A percentile compares a stretch with the other conserved stretches of the same genome.
These are phyloP conservation scores for Willowsia nigromaculata DNA, from an alignment of 2,888 invertebrate genomes.

Conservation along the genomic window DNA sequence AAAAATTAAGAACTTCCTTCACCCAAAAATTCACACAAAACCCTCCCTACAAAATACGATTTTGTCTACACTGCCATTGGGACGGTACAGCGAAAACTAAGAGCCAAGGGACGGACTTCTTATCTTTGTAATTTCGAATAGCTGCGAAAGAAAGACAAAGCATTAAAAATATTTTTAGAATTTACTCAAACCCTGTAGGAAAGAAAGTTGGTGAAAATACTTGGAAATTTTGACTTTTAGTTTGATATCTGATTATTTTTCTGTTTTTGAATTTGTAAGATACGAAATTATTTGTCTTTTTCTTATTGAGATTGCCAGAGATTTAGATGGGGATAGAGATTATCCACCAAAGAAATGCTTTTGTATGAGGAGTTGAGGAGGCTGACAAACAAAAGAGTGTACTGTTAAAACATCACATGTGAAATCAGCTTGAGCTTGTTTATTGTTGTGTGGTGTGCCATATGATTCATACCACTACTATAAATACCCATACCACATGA, in stretches of 20 bases:
- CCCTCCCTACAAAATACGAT: not conserved
- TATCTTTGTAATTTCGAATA: no score
- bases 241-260: not conserved
- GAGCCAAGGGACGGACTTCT: no score
- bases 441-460: not conserved
- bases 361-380: not conserved
- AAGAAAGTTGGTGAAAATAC: no score
- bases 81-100: no score
- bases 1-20: not conserved
- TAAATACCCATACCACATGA: not conserved
- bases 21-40: not conserved
- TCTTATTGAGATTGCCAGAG: no score
- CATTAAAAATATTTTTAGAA: no score
- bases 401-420: not conserved
- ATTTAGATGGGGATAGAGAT: no score
- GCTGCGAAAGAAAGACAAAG: no score
- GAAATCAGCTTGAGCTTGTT: slow-evolving; percentile 19
- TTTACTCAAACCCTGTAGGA: no score
- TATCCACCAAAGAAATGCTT: no score
- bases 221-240: not conserved
- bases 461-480: not conserved
- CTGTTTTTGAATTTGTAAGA: not conserved
- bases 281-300: no score
- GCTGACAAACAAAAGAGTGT: not conserved
- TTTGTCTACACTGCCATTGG: no score